phyloP scores from a whole-genome alignment of 2,888 invertebrate species.

The Xiphydria camelus region DNA sequence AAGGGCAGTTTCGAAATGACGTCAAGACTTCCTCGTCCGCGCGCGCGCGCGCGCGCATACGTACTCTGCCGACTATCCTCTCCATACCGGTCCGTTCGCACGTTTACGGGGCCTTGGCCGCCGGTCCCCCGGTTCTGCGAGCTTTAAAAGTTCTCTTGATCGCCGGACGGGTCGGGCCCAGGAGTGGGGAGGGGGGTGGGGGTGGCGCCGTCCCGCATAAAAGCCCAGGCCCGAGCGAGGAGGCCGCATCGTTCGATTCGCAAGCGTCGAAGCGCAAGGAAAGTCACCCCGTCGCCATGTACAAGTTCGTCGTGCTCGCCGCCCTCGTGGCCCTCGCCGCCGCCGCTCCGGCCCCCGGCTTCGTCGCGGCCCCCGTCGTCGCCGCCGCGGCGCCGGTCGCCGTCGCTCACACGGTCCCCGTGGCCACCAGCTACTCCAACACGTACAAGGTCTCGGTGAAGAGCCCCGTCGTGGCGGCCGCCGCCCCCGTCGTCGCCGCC shows the following conservation, averaged over 20 bases:
- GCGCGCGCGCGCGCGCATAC: no score
- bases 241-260: slow-evolving; percentile 39
- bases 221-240: slow-evolving; percentile 26
- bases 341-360: slow-evolving; percentile 54
- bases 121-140: no score
- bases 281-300: slow-evolving; percentile 31
- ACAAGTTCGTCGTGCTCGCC: slow-evolving; percentile 40
- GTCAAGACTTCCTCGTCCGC: no score
- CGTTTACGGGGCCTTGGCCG: no score
- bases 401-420: slow-evolving; percentile 62
- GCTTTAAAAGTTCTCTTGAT: no score
- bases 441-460: slow-evolving; percentile 63
- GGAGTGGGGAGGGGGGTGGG: neutral
- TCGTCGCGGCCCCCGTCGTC: slow-evolving; percentile 36
- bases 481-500: slow-evolving; percentile 40
- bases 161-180: neutral
- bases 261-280: slow-evolving; percentile 18
- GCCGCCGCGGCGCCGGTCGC: slow-evolving; percentile 48
- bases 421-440: slow-evolving; percentile 69
- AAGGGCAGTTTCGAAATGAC: neutral
- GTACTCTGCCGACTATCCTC: no score
- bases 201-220: slow-evolving; percentile 29
- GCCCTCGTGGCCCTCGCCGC: slow-evolving; percentile 52
- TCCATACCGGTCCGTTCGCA: no score
- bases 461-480: slow-evolving; percentile 42